phyloP scores from a whole-genome alignment of 30 jellyfish, hydroid and myxozoan genomes.

The Cassiopea xamachana region DNA sequence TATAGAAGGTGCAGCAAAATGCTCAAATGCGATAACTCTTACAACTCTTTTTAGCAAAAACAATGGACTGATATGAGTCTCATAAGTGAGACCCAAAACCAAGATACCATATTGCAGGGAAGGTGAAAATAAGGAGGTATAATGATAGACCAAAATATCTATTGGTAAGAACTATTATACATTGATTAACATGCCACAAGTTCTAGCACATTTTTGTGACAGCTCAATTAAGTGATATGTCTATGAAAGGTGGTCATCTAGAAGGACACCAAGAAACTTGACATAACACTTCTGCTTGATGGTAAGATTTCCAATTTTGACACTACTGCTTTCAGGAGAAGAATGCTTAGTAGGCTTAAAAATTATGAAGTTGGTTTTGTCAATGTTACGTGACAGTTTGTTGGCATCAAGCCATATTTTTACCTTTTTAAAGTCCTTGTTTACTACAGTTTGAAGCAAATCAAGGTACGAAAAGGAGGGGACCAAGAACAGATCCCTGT shows the following conservation, averaged over 20 bases:
- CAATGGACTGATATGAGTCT: no score
- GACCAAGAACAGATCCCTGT: no score
- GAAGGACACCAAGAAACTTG: no score
- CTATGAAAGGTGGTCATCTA: neutral
- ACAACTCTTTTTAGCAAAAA: no score
- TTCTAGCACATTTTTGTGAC: neutral
- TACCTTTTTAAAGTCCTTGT: no score
- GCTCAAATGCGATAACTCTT: neutral
- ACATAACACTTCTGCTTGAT: no score
- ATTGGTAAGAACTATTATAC: neutral
- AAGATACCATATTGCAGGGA: no score
- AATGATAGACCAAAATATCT: neutral
- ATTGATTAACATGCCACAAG: neutral
- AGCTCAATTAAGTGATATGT: neutral
- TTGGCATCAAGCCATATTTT: neutral
- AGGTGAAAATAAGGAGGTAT: neutral
- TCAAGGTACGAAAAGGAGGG: no score
- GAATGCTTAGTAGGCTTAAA: neutral
- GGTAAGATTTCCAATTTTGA: no score
- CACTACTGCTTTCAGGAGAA: neutral
- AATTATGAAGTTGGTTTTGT: neutral
- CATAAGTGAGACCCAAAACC: no score
- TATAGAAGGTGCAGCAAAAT: neutral
- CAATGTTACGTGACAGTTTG: neutral
- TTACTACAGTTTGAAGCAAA: no score